These are phyloP conservation scores for Phaethon lepturus DNA, from an alignment of 2,113 vertebrate species.

Conservation along the genomic window DNA sequence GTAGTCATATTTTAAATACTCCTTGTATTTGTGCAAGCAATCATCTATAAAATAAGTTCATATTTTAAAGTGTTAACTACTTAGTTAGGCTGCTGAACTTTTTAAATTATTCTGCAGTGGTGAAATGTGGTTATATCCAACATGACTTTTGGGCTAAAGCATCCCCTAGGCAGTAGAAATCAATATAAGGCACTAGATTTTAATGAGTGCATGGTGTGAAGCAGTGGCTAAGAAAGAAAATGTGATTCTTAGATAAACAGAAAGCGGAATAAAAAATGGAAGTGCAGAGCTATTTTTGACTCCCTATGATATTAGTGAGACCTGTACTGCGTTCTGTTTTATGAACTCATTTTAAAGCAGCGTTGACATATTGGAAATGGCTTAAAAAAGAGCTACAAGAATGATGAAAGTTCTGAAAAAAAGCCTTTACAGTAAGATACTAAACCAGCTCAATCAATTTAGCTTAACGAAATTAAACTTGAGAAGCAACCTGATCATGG, in stretches of 20 bases:
- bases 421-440: neutral
- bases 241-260: neutral
- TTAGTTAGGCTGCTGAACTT: neutral
- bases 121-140: neutral
- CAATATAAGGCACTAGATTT: neutral
- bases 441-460: neutral
- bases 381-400: neutral
- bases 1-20: neutral
- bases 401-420: neutral
- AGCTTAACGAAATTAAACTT: neutral
- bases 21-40: neutral
- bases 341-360: neutral
- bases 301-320: neutral
- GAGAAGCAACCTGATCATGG: neutral
- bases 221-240: neutral
- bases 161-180: neutral
- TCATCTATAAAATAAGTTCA: neutral
- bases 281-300: neutral
- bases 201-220: neutral
- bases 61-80: neutral
- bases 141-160: neutral
- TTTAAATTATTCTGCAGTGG: neutral
- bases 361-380: neutral
- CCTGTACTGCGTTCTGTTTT: neutral
- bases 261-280: neutral